Percentiles rank a stretch among this genome's conserved stretches.
These are phyloP conservation scores for Plebejus anna DNA, from an alignment of 2,888 invertebrate genomes.

Conservation along the genomic window DNA sequence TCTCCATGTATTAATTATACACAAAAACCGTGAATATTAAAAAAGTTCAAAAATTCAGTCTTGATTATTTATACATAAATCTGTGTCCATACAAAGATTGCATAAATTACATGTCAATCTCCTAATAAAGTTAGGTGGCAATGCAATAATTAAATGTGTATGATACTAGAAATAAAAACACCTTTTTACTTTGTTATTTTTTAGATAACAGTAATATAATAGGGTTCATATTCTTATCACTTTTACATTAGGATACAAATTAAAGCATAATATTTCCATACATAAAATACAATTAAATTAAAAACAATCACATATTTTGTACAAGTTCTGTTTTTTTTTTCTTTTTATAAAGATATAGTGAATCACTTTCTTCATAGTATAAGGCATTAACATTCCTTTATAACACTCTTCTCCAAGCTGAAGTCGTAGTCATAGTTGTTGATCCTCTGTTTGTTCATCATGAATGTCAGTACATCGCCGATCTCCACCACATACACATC, in stretches of 20 bases:
- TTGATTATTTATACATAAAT: too few relatives aligned
- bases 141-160: too few relatives aligned
- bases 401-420: constrained; percentile 74
- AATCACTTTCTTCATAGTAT: background rate
- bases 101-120: too few relatives aligned
- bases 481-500: constrained; percentile 72
- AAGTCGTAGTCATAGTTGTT: constrained; percentile 74
- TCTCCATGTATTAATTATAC: background rate
- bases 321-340: background rate
- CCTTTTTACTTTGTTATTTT: background rate
- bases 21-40: background rate
- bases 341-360: background rate
- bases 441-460: constrained; percentile 68
- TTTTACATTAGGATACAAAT: constrained; percentile 5
- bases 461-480: constrained; percentile 72
- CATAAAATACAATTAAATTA: background rate
- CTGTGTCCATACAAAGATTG: too few relatives aligned
- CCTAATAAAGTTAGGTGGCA: too few relatives aligned
- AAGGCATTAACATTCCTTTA: constrained; percentile 63
- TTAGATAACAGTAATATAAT: background rate
- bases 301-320: background rate
- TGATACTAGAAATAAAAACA: background rate
- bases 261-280: constrained; percentile 1
- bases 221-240: background rate
- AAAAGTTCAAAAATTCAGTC: background rate